Evolutionary conservation across 2,888 invertebrate species (phyloP).

Genomic region (Acheta domesticus): DNA sequence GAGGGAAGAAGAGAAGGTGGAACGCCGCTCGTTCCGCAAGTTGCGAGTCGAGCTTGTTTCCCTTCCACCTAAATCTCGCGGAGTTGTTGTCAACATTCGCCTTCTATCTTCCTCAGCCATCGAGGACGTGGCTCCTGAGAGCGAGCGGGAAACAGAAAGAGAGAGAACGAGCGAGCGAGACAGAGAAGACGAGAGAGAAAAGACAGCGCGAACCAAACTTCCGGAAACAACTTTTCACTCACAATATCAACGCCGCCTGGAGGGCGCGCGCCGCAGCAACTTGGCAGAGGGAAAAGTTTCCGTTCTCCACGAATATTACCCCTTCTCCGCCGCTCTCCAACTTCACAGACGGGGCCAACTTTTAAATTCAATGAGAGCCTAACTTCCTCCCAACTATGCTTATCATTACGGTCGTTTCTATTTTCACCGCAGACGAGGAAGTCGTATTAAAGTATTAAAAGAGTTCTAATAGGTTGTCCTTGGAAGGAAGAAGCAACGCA

Average conservation of each 20-base stretch:
- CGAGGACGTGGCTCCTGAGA: no score
- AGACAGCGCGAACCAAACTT: not conserved
- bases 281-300: not conserved
- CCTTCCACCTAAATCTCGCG: no score
- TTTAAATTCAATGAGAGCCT: not conserved
- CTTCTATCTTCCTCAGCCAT: no score
- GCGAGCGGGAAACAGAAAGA: no score
- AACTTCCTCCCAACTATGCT: conserved; percentile 5
- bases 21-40: no score
- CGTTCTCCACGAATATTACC: conserved; percentile 4
- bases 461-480: conserved; percentile 18
- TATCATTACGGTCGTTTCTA: not conserved
- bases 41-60: no score
- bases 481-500: not conserved
- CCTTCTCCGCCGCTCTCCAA: not conserved
- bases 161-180: no score
- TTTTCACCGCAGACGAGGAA: conserved; percentile 10
- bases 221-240: conserved; percentile 9
- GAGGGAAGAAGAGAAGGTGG: no score
- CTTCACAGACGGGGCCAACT: not conserved
- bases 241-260: not conserved
- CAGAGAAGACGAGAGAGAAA: no score
- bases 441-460: conserved; percentile 18
- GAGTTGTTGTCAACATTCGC: no score
- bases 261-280: not conserved